A percentile compares a stretch with the other conserved stretches of the same genome.
Evolutionary conservation across 2,113 vertebrate genomes (phyloP).

Genomic region (Clarias gariepinus): DNA sequence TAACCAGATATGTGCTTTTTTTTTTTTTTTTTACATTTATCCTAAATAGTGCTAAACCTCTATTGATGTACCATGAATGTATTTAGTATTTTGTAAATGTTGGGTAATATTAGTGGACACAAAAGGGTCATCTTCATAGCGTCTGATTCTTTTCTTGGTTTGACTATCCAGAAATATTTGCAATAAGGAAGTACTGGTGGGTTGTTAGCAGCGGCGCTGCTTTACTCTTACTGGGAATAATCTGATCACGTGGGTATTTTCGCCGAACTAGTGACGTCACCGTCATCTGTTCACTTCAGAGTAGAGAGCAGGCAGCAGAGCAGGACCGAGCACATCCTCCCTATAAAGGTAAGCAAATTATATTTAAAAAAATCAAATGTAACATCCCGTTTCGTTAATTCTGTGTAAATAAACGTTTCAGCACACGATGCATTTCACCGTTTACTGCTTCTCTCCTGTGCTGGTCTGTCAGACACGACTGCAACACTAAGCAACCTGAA

Average conservation of each 20-base stretch:
- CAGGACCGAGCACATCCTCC: not conserved
- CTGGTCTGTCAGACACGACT: not conserved
- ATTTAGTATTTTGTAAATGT: not conserved
- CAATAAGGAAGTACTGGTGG: not conserved
- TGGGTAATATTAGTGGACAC: not conserved
- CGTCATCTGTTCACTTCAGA: not conserved
- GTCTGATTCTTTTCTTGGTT: not conserved
- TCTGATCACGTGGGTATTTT: slow-evolving; percentile 30
- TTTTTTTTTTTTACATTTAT: too few species aligned
- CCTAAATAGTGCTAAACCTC: too few species aligned
- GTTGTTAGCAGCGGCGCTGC: not conserved
- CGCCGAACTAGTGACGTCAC: slow-evolving; percentile 25
- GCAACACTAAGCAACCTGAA: not conserved
- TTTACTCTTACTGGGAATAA: slow-evolving; percentile 4
- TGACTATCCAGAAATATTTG: not conserved
- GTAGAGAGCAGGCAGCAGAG: not conserved
- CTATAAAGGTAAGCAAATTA: slow-evolving; percentile 25
- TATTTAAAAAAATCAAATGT: not conserved
- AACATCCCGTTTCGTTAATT: not conserved
- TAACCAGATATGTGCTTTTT: too few species aligned
- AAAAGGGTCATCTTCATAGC: not conserved
- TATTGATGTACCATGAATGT: not conserved
- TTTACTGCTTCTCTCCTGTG: too few species aligned
- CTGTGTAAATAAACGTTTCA: not conserved
- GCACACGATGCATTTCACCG: too few species aligned